Conservation (phyloP, 2,113 vertebrate genomes). For the Eleginops maclovinus region DNA sequence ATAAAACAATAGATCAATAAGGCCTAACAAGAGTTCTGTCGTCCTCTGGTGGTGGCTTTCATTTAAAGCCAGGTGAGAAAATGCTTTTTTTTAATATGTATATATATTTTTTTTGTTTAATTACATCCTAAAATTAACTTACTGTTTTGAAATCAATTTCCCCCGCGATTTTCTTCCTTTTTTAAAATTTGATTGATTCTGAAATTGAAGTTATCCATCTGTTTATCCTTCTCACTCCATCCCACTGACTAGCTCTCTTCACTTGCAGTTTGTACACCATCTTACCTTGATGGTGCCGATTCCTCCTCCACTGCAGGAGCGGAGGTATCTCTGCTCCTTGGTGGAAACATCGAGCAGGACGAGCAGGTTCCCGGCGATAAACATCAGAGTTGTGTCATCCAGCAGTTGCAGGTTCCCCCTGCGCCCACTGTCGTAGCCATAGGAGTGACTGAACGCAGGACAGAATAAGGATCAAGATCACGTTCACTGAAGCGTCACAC, state of each 20-base stretch:
- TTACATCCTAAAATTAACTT: too few species aligned
- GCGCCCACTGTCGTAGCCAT: slow-evolving; percentile 92
- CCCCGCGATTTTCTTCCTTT: too few species aligned
- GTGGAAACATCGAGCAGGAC: slow-evolving; percentile 86
- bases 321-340: slow-evolving; percentile 86
- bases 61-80: too few species aligned
- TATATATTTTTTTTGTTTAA: too few species aligned
- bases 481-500: not conserved
- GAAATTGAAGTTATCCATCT: not conserved
- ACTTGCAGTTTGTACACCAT: not conserved
- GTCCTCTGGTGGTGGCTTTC: too few species aligned
- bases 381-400: slow-evolving; percentile 85
- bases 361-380: slow-evolving; percentile 91
- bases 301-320: slow-evolving; percentile 88
- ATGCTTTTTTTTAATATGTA: too few species aligned
- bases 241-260: not conserved
- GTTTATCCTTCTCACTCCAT: not conserved
- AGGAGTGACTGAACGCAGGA: slow-evolving; percentile 87
- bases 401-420: slow-evolving; percentile 89
- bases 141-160: too few species aligned
- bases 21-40: too few species aligned
- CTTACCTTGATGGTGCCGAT: slow-evolving; percentile 90
- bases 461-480: slow-evolving; percentile 49
- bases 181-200: too few species aligned
- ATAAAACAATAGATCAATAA: too few species aligned